These are phyloP conservation scores for Sprattus sprattus DNA, from an alignment of 2,113 vertebrate genomes.

Conservation along the genomic window DNA sequence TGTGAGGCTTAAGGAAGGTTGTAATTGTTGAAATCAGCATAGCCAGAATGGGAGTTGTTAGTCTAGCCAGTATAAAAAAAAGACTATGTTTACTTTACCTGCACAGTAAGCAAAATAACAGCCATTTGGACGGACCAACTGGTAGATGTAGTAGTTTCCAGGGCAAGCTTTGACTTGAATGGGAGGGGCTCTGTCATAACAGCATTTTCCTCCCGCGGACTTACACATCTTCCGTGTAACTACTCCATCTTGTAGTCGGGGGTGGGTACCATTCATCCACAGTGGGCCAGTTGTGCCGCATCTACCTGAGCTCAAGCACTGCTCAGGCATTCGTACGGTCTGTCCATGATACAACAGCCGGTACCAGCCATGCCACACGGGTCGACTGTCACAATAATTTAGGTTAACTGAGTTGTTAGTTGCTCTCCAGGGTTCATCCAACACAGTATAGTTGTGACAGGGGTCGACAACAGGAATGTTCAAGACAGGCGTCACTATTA, in stretches of 20 bases:
- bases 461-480: not conserved
- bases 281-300: not conserved
- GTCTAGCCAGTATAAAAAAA: not conserved
- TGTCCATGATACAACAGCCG: constrained; percentile 65
- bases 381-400: not conserved
- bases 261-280: not conserved
- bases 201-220: not conserved
- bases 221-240: not conserved
- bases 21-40: no score
- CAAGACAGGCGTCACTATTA: not conserved
- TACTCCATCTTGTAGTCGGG: not conserved
- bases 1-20: no score
- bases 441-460: not conserved
- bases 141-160: not conserved
- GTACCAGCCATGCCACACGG: constrained; percentile 19
- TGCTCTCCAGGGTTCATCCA: constrained; percentile 3
- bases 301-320: not conserved
- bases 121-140: not conserved
- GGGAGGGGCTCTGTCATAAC: not conserved
- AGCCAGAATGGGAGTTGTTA: no score
- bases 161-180: constrained; percentile 12
- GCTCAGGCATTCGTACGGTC: constrained; percentile 8
- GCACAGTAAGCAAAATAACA: not conserved
- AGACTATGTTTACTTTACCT: not conserved
- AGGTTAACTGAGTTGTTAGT: not conserved